A percentile compares a stretch with the other conserved stretches of the same genome.
Conservation (phyloP, 2,113 vertebrate species). For the Lycaon pictus region DNA sequence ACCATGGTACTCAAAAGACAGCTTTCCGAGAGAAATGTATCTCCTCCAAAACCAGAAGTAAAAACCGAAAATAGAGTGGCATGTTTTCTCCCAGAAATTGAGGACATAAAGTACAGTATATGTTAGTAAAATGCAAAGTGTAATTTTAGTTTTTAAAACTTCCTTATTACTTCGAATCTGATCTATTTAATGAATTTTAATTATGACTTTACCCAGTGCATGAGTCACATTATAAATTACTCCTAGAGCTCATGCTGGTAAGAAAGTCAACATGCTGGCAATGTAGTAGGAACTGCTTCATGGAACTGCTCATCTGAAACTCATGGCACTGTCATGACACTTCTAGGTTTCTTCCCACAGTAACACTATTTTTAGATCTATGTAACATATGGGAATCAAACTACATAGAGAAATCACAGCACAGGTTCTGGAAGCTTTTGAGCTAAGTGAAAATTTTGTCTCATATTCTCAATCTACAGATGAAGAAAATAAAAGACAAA, state of each 20-base stretch:
- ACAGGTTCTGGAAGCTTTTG: constrained; percentile 53
- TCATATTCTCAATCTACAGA: constrained; percentile 44
- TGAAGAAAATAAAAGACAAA: background rate
- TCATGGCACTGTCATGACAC: constrained; percentile 44
- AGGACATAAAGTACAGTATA: constrained; percentile 66
- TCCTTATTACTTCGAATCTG: background rate
- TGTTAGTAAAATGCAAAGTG: constrained; percentile 14
- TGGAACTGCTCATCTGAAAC: constrained; percentile 60
- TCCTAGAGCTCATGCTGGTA: background rate
- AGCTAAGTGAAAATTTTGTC: constrained; percentile 50
- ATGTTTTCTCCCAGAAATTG: constrained; percentile 53
- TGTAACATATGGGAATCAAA: constrained; percentile 77
- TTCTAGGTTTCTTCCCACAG: constrained; percentile 76
- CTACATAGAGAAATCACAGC: constrained; percentile 67
- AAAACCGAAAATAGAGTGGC: constrained; percentile 70
- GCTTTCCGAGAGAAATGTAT: constrained; percentile 48
- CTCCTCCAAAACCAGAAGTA: constrained; percentile 59
- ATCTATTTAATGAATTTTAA: background rate
- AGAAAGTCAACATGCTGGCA: background rate
- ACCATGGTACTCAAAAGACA: constrained; percentile 76
- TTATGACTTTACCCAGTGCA: background rate
- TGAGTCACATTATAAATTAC: background rate
- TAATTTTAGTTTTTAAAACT: constrained; percentile 16
- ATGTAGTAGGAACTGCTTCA: background rate
- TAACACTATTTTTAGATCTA: constrained; percentile 73